Conservation (phyloP, 2,113 vertebrate genomes). For the Brachionichthys hirsutus region DNA sequence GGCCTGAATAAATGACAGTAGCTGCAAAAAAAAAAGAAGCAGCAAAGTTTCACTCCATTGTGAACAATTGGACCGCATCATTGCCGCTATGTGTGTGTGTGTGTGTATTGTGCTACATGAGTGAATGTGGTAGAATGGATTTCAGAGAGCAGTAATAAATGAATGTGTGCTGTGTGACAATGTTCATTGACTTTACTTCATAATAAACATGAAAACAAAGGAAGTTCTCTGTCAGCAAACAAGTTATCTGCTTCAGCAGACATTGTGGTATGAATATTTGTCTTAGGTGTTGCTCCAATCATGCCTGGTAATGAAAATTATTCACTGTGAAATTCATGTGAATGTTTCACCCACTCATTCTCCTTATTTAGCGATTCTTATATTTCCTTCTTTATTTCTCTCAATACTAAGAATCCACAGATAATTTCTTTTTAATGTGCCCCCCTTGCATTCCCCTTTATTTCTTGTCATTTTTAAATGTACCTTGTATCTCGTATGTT, state of each 20-base stretch:
- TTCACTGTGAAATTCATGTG: not conserved
- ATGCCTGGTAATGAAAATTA: not conserved
- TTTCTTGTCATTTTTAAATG: not conserved
- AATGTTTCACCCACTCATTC: not conserved
- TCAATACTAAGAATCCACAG: too few species aligned
- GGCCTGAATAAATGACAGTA: conserved; percentile 49
- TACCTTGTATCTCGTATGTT: conserved; percentile 7
- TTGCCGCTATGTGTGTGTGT: not conserved
- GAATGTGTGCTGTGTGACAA: too few species aligned
- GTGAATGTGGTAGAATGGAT: too few species aligned
- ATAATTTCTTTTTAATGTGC: not conserved
- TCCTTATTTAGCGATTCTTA: too few species aligned
- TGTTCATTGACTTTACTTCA: too few species aligned
- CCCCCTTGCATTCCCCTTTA: not conserved
- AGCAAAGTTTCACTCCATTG: conserved; percentile 18
- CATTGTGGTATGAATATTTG: not conserved
- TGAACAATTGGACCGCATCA: not conserved
- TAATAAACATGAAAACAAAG: conserved; percentile 1
- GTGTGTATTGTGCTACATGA: not conserved
- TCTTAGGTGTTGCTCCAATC: not conserved
- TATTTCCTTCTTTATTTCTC: too few species aligned
- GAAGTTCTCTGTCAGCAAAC: not conserved
- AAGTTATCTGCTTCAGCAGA: not conserved
- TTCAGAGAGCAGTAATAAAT: too few species aligned
- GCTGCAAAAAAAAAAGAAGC: conserved; percentile 29